Conservation (phyloP, 2,888 invertebrate species). For the Volucella inanis region DNA sequence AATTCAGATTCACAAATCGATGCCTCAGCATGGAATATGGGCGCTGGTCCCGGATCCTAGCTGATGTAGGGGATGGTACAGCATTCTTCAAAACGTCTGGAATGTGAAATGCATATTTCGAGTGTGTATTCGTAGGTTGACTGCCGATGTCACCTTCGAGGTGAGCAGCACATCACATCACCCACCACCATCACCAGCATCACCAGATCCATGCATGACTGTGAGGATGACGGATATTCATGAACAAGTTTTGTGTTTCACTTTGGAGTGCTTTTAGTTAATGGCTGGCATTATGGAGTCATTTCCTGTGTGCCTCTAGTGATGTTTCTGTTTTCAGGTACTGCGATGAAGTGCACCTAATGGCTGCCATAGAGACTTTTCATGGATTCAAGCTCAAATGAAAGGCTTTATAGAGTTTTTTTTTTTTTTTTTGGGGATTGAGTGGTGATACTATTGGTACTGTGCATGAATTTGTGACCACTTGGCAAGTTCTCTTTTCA, state of each 20-base stretch:
- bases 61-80: background rate
- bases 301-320: constrained; percentile 53
- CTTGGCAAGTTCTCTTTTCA: constrained; percentile 23
- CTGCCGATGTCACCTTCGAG: constrained; percentile 49
- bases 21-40: constrained; percentile 2
- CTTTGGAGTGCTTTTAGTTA: constrained; percentile 65
- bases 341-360: constrained; percentile 14
- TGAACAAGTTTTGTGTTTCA: constrained; percentile 49
- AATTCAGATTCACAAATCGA: constrained; percentile 32
- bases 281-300: constrained; percentile 66
- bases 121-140: constrained; percentile 5
- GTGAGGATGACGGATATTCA: constrained; percentile 1
- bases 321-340: constrained; percentile 29
- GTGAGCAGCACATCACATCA: no score
- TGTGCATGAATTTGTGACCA: constrained; percentile 19
- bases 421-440: constrained; percentile 3
- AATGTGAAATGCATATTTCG: constrained; percentile 54
- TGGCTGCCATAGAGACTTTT: constrained; percentile 22
- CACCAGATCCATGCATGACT: background rate
- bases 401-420: background rate
- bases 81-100: constrained; percentile 54
- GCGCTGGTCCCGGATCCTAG: background rate
- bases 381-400: constrained; percentile 19
- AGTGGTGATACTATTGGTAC: background rate
- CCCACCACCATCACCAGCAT: no score